Evolutionary conservation across 2,797 vertebrate genomes (phyloP), one percentile per base, ranked within the genome.

Genomic region (Etheostoma nigrum): DNA sequence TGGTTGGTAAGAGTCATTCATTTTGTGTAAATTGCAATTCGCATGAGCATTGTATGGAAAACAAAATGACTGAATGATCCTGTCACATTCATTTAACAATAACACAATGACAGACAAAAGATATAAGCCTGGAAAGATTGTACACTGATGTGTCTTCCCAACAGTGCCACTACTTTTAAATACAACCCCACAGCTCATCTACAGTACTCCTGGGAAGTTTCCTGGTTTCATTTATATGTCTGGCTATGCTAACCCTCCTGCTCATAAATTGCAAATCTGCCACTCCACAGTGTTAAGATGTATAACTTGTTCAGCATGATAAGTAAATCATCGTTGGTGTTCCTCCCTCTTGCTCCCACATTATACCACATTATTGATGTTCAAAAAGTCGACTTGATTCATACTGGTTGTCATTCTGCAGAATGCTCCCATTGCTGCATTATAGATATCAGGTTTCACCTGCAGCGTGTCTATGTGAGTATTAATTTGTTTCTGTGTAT

Each of bases 181-280:
- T 52, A 23, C 27, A 54, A 48, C n/a, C 9, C 9, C 10, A 48
- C n/a, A 59, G 72, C 68, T 48, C 30, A 53, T 78, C 45, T 33
- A 18, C 30, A 30, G 5, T 6, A 6, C 68, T 82, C 63, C 55
- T 60, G 58, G 62, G 66, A 69, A 57, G 23, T 27, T 55, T 51
- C 23, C 70, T 78, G 68, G 19, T 76, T 78, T 69, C 77, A 79
- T 86, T 80, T 80, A 72, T 83, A 76, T 76, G 52, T 72, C 59
- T 74, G 66, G 59, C 75, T 66, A 1, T 51, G 66, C 78, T 66
- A 61, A 79, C 75, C 68, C 6, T 40, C 58, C 69, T 13, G 73
- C 72, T 85, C 83, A 75, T 89, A 79, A 89, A 88, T 74, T 78
- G 65, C 25, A 84, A 77, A 81, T 74, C 54, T 72, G 69, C 33